Evolutionary conservation across 2,888 invertebrate genomes (phyloP).

Genomic region (Allacma fusca): DNA sequence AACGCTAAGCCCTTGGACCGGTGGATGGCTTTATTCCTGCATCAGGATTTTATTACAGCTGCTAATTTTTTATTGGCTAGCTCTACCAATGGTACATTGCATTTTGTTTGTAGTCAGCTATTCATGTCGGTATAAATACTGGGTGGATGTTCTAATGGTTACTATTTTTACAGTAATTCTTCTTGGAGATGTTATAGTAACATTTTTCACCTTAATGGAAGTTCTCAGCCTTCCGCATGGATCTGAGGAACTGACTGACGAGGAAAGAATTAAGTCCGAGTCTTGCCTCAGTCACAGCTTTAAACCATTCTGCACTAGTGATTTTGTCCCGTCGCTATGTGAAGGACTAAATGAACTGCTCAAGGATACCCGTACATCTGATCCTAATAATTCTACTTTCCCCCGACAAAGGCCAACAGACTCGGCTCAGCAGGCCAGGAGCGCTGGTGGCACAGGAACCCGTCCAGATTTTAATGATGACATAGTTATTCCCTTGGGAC

Average conservation of each 20-base stretch:
- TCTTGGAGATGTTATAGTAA: slow-evolving; percentile 53
- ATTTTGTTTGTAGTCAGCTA: slow-evolving; percentile 47
- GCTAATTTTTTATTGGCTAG: slow-evolving; percentile 77
- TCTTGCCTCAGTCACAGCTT: slow-evolving; percentile 34
- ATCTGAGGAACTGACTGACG: slow-evolving; percentile 3
- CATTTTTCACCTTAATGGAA: slow-evolving; percentile 55
- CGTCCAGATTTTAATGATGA: slow-evolving; percentile 50
- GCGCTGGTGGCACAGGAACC: slow-evolving; percentile 5
- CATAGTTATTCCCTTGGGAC: slow-evolving; percentile 51
- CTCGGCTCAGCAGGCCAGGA: slow-evolving; percentile 6
- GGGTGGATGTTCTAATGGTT: neutral
- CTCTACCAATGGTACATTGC: slow-evolving; percentile 70
- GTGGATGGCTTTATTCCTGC: slow-evolving; percentile 63
- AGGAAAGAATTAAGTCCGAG: neutral
- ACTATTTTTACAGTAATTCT: slow-evolving; percentile 49
- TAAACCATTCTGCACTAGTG: slow-evolving; percentile 48
- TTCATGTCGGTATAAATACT: neutral
- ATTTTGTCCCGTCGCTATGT: slow-evolving; percentile 56
- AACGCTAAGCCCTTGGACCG: slow-evolving; percentile 69
- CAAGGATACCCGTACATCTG: slow-evolving; percentile 51
- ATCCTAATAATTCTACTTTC: slow-evolving; percentile 18
- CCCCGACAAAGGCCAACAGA: slow-evolving; percentile 29
- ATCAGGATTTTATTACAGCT: slow-evolving; percentile 64
- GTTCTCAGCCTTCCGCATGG: slow-evolving; percentile 37
- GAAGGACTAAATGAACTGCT: slow-evolving; percentile 59